Conservation (phyloP, 1,140 invertebrate genomes). For the Chymomyza costata region DNA sequence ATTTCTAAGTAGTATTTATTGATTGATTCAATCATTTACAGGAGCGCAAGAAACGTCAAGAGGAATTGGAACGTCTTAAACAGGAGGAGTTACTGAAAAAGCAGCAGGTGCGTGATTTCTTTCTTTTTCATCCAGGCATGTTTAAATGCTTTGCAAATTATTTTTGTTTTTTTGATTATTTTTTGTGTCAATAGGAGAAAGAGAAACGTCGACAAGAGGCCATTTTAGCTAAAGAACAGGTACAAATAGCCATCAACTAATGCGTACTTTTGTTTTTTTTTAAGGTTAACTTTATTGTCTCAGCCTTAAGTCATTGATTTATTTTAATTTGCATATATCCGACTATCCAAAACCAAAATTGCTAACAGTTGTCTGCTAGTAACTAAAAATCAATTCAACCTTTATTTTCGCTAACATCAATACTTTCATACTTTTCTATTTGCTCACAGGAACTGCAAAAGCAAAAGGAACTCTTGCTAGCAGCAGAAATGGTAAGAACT, state of each 20-base stretch:
- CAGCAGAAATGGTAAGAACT: constrained; percentile 86
- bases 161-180: constrained; percentile 24
- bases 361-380: neutral
- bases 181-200: constrained; percentile 83
- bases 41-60: constrained; percentile 89
- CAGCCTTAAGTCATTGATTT: neutral
- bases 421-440: constrained; percentile 75
- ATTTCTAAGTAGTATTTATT: constrained; percentile 2
- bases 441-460: constrained; percentile 88
- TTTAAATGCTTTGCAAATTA: constrained; percentile 8
- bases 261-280: constrained; percentile 17
- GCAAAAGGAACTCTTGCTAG: constrained; percentile 89
- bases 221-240: constrained; percentile 91
- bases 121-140: neutral
- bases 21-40: constrained; percentile 76
- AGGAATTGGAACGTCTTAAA: constrained; percentile 89
- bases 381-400: too few relatives aligned
- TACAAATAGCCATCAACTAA: constrained; percentile 76
- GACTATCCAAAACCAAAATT: constrained; percentile 5
- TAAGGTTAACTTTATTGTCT: neutral
- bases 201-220: constrained; percentile 91
- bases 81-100: constrained; percentile 89
- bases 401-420: too few relatives aligned
- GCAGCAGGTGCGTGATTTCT: constrained; percentile 81
- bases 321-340: neutral